Evolutionary conservation across 2,888 invertebrate genomes (phyloP).

Genomic region (Microplitis deprimator): DNA sequence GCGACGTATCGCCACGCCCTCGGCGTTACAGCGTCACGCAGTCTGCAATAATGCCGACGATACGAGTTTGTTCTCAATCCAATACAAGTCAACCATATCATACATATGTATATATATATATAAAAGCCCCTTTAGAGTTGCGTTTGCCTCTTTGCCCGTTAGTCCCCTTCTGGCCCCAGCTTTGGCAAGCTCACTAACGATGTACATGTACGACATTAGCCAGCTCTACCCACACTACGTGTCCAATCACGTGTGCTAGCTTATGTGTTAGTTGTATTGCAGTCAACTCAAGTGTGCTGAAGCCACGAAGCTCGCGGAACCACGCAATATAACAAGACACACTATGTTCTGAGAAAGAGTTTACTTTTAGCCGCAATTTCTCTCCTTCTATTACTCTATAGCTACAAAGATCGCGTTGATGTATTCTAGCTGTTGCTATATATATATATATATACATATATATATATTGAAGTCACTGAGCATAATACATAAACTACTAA

Average conservation of each 20-base stretch:
- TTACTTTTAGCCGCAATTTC: neutral
- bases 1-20: conserved; percentile 57
- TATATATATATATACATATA: neutral
- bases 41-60: conserved; percentile 52
- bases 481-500: neutral
- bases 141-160: neutral
- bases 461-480: no score
- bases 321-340: conserved; percentile 2
- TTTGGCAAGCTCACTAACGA: conserved; percentile 7
- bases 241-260: conserved; percentile 22
- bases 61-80: conserved; percentile 26
- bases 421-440: neutral
- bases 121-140: no score
- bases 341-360: neutral
- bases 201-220: conserved; percentile 20
- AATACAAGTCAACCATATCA: conserved; percentile 3
- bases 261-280: neutral
- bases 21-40: conserved; percentile 58
- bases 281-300: neutral
- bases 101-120: neutral
- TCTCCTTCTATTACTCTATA: neutral
- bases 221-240: conserved; percentile 15
- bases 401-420: neutral
- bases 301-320: neutral
- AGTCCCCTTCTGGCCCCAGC: neutral